phyloP scores from a whole-genome alignment of 2,797 vertebrate genomes.

The Diplodus puntazzo region DNA sequence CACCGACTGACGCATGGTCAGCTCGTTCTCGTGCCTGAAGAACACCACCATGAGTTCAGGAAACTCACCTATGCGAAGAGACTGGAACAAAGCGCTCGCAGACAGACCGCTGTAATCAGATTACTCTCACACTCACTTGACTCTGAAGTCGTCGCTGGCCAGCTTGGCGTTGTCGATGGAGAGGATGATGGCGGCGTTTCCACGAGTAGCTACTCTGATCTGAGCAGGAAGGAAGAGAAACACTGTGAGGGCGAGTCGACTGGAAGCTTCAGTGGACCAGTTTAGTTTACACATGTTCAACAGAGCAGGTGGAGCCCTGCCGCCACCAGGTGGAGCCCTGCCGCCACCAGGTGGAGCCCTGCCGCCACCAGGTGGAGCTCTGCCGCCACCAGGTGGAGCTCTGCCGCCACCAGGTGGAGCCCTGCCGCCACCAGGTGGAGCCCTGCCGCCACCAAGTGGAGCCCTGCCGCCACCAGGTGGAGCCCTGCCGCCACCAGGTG shows the following conservation, averaged over 20 bases:
- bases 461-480: too few species aligned
- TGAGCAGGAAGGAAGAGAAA: slow-evolving; percentile 48
- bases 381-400: slow-evolving; percentile 13
- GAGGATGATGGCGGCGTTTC: slow-evolving; percentile 76
- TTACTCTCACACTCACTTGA: slow-evolving; percentile 80
- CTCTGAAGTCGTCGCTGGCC: slow-evolving; percentile 85
- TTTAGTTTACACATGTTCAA: not conserved
- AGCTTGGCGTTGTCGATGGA: slow-evolving; percentile 85
- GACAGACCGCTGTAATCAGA: not conserved
- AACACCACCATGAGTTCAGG: not conserved
- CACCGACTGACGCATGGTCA: slow-evolving; percentile 79
- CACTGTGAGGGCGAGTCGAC: not conserved
- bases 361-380: not conserved
- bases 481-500: not conserved
- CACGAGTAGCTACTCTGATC: slow-evolving; percentile 46
- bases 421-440: too few species aligned
- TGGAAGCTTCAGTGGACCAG: not conserved
- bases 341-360: too few species aligned
- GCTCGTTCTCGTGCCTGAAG: slow-evolving; percentile 57
- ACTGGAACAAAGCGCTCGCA: too few species aligned
- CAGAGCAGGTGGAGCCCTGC: not conserved
- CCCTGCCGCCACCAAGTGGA: too few species aligned
- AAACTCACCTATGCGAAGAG: not conserved
- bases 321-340: not conserved
- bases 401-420: too few species aligned